Percentiles rank a stretch among this genome's conserved stretches.
Evolutionary conservation across 1,140 invertebrate genomes (phyloP).

Genomic region (Stegodyphus mimosarum): DNA sequence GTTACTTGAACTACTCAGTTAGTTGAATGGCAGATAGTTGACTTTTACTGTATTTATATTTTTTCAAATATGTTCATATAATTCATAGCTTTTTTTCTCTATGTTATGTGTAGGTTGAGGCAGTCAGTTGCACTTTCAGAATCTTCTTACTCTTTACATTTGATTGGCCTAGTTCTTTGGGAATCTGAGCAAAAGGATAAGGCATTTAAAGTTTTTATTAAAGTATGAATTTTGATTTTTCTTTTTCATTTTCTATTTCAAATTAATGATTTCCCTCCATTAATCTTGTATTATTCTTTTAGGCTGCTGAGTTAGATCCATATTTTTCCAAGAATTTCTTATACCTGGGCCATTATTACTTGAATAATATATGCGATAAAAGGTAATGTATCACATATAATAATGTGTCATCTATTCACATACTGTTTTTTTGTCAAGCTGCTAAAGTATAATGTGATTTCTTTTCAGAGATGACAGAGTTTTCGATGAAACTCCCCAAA

Average conservation of each 20-base stretch:
- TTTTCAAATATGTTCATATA: too few species aligned
- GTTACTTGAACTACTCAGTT: too few species aligned
- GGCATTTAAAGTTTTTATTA: slow-evolving; percentile 68
- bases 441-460: too few species aligned
- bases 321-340: slow-evolving; percentile 79
- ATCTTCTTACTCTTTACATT: slow-evolving; percentile 72
- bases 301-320: slow-evolving; percentile 80
- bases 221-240: slow-evolving; percentile 24
- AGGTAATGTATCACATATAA: slow-evolving; percentile 5
- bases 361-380: slow-evolving; percentile 67
- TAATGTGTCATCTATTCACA: too few species aligned
- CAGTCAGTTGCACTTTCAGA: slow-evolving; percentile 60
- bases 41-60: too few species aligned
- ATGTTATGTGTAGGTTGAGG: slow-evolving; percentile 17
- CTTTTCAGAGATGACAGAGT: too few species aligned
- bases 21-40: too few species aligned
- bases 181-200: slow-evolving; percentile 74
- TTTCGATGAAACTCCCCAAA: too few species aligned
- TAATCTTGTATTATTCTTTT: slow-evolving; percentile 68
- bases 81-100: neutral
- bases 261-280: neutral
- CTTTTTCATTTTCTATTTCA: neutral
- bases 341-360: slow-evolving; percentile 82
- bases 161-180: slow-evolving; percentile 78
- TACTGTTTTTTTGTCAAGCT: too few species aligned